Percentiles rank a stretch among this genome's conserved stretches.
Evolutionary conservation across 2,888 invertebrate genomes (phyloP).

Genomic region (Ophion slaviceki): DNA sequence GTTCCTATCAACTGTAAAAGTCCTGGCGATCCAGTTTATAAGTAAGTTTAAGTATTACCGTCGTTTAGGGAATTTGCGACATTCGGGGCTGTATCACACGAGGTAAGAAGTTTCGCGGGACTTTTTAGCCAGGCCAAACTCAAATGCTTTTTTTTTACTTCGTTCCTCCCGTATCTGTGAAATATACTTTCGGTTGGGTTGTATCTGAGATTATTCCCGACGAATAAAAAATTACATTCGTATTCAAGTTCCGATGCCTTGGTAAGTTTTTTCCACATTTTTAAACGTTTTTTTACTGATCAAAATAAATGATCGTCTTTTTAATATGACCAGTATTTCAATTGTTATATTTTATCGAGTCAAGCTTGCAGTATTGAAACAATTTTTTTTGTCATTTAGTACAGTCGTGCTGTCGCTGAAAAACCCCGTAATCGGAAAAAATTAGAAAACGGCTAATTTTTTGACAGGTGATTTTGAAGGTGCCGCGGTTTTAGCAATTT

Average conservation of each 20-base stretch:
- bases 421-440: no score
- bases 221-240: background rate
- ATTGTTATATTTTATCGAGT: no score
- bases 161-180: background rate
- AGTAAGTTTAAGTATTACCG: conserved; percentile 62
- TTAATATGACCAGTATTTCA: no score
- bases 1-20: conserved; percentile 59
- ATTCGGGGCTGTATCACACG: conserved; percentile 53
- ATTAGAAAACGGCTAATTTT: no score
- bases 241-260: background rate
- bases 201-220: background rate
- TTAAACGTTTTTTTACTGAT: no score
- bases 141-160: conserved; percentile 15
- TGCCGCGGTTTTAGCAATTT: no score
- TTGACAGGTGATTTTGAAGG: no score
- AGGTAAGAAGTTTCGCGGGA: conserved; percentile 31
- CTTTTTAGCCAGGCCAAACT: conserved; percentile 7
- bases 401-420: no score
- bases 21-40: conserved; percentile 58
- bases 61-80: conserved; percentile 69
- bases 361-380: no score
- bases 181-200: background rate
- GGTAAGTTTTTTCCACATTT: no score
- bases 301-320: no score
- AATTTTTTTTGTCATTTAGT: no score